Conservation (phyloP, 1,140 invertebrate species). For the Geopemphigus sp. region DNA sequence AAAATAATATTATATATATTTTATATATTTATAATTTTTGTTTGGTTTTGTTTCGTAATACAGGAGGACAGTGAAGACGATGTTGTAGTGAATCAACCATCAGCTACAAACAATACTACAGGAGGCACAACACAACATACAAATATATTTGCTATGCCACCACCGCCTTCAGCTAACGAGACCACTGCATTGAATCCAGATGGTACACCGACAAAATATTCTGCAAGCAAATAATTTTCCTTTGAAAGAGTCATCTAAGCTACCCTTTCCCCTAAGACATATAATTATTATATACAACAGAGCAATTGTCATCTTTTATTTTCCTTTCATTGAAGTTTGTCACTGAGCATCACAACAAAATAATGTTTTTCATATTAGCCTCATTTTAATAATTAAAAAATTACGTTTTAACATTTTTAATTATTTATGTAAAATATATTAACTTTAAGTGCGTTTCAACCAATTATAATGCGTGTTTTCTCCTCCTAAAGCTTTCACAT, state of each 20-base stretch:
- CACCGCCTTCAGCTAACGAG: slow-evolving; percentile 27
- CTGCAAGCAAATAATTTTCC: slow-evolving; percentile 20
- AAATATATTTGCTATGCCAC: slow-evolving; percentile 28
- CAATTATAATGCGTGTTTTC: neutral
- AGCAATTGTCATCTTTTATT: neutral
- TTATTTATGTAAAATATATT: neutral
- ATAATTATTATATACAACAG: neutral
- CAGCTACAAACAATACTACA: slow-evolving; percentile 27
- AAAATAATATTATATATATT: neutral
- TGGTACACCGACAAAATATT: slow-evolving; percentile 44
- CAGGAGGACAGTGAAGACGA: slow-evolving; percentile 43
- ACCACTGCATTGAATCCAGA: slow-evolving; percentile 45
- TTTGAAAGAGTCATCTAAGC: neutral
- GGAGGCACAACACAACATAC: neutral
- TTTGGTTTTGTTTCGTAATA: neutral
- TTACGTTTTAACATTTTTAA: slow-evolving; percentile 21
- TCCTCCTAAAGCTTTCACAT: slow-evolving; percentile 11
- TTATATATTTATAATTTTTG: neutral
- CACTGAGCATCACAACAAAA: neutral
- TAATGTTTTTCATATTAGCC: neutral
- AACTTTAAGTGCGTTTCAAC: neutral
- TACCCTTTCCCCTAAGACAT: neutral
- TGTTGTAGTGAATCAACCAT: slow-evolving; percentile 43
- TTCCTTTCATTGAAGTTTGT: neutral
- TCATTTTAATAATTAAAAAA: neutral